Evolutionary conservation across 2,888 invertebrate species (phyloP), one percentile per base, ranked within the genome.

Genomic region (Spilosoma lubricipeda): DNA sequence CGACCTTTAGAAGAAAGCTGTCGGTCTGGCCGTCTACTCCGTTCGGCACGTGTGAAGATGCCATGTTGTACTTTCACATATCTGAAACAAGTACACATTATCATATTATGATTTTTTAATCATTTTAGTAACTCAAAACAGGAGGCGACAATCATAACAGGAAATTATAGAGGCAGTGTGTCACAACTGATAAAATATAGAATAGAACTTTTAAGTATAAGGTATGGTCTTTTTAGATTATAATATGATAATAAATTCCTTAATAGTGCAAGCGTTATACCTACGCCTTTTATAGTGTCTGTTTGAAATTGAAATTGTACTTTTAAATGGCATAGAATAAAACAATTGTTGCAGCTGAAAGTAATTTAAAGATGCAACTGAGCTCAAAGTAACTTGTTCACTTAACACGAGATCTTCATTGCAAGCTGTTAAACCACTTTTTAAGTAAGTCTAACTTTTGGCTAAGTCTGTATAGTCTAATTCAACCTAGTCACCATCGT

Each of bases 1-100:
- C 94, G 68, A 92, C 90, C 85, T 94, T 94, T 85, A 93, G 85
- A 23, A 95, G 90, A 79, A 93, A 92, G 77, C 90, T 90, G 83
- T 90, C 86, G 75, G 89, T 82, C 78, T 86, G 90, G 78, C 87
- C 86, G 77, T 86, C 87, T 64, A 81, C 80, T 74, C 89, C 86
- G 89, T 91, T 90, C 71, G 89, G 89, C 77, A 90, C 89, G 80
- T 90, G 90, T 83, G 88, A 82, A n/a, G 90, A 83, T 87, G 91
- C 93, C 95, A 95, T 94, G 67, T 68, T 86, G 86, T 90, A 76
- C 73, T 81, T 78, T 94, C 83, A 94, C 94, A 94, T 93, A 83
- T 91, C 95, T 95, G 92, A 0, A 93, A 94, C 89, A 88, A 92
- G 23, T 45, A n/a, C 52, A 78, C 23, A 15, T 67, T 27, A 45